Evolutionary conservation across 2,113 vertebrate genomes (phyloP).

Genomic region (Meles meles): DNA sequence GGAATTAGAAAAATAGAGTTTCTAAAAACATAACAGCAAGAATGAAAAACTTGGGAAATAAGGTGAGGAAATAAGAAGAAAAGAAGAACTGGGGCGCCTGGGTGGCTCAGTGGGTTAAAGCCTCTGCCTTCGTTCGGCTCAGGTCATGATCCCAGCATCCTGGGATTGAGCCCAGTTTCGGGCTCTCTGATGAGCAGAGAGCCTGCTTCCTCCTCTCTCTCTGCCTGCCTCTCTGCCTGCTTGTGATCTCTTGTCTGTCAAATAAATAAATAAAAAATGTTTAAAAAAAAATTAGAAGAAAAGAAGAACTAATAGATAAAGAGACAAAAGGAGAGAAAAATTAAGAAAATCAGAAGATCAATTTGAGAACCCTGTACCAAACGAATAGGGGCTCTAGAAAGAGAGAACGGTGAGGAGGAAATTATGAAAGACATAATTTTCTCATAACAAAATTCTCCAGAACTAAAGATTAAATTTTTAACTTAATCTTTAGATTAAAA

Average conservation of each 20-base stretch:
- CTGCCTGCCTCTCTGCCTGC: no score
- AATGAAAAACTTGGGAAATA: neutral
- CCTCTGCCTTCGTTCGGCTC: no score
- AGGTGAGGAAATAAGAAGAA: neutral
- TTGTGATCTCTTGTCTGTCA: no score
- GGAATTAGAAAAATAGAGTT: neutral
- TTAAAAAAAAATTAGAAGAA: fast-evolving
- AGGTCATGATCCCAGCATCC: no score
- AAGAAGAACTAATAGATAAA: neutral
- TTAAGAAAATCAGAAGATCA: neutral
- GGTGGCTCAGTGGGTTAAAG: no score
- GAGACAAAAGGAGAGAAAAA: neutral
- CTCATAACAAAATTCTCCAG: neutral
- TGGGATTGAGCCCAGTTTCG: no score
- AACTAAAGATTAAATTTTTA: neutral
- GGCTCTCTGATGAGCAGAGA: no score
- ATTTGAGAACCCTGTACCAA: neutral
- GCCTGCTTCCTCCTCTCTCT: no score
- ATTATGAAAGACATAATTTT: neutral
- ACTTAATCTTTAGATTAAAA: neutral
- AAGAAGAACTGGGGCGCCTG: no score
- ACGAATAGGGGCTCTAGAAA: neutral
- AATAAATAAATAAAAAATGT: no score
- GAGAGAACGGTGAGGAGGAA: neutral
- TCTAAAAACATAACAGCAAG: neutral